Base-by-base conservation (phyloP, 2,113 vertebrate genomes). In the Microtus montanus region DNA sequence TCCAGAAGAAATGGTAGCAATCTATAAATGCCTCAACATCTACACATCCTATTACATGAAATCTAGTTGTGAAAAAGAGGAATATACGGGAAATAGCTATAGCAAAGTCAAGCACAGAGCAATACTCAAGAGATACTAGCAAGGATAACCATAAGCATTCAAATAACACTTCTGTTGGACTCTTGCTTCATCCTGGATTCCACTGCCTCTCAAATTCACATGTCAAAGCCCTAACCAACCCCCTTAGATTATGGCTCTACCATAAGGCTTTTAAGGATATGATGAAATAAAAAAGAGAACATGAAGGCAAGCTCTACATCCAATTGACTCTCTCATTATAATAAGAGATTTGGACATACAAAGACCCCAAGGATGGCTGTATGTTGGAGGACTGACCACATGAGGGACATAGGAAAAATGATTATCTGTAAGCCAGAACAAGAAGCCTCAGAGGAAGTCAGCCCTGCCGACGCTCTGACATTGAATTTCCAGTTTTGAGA, bases 1-100 rank as follows among this genome's bases (percentile, higher is more conserved):
- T 95, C 84, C 73, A 89, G 71, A 66, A 94, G 73, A 95, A 68
- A 87, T 71, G 14, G 28, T 19, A n/a, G 44, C 19, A 5, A 44
- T 63, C 35, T 26, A 9, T 66, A 92, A 68, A 52, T 44, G 30
- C 75, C 85, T 63, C 86, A 64, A 47, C n/a, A 38, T 63, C 30
- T 14, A 35, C 3, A 22, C n/a, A 28, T 17, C 19, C 47, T 54
- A 58, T 47, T 26, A 71, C 1, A 44, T 41, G 35, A 35, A 44
- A 47, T 52, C 12, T 20, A 9, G 22, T 44, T 70, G 1, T n/a
- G 7, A 71, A 68, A 58, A 89, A 26, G 22, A 78, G n/a, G 64
- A 64, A 35, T 20, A 20, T 4, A 14, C 1, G n/a, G 30, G 47
- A 88, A 89, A 66, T 54, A 33, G 35, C 58, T 14, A 74, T 3